phyloP scores from a whole-genome alignment of 2,888 invertebrate genomes.

The Trissolcus brochymenae region DNA sequence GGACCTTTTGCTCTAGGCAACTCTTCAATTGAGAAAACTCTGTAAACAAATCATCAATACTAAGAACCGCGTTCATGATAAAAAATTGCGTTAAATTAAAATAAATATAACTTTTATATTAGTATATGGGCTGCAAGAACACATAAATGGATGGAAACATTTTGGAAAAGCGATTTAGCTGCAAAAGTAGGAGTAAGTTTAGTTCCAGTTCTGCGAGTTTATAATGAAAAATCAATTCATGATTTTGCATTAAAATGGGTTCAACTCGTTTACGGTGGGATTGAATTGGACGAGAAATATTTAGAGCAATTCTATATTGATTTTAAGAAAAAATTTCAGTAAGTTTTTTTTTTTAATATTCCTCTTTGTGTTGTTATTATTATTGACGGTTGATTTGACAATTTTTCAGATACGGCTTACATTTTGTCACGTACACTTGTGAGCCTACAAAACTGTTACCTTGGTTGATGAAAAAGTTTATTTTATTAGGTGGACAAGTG shows the following conservation, averaged over 20 bases:
- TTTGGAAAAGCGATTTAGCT: conserved; percentile 78
- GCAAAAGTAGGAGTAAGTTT: conserved; percentile 77
- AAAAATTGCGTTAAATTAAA: too few relatives aligned
- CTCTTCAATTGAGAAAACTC: conserved; percentile 78
- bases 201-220: conserved; percentile 75
- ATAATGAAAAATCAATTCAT: conserved; percentile 70
- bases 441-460: conserved; percentile 83
- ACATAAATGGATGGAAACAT: conserved; percentile 73
- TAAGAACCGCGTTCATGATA: too few relatives aligned
- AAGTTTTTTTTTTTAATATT: conserved; percentile 21
- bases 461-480: conserved; percentile 81
- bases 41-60: conserved; percentile 71
- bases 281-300: conserved; percentile 71
- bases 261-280: conserved; percentile 76
- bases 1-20: conserved; percentile 81
- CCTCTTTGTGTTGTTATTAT: background rate
- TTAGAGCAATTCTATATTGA: conserved; percentile 66
- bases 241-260: conserved; percentile 74
- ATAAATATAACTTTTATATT: too few relatives aligned
- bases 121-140: conserved; percentile 67
- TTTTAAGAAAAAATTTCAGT: conserved; percentile 75
- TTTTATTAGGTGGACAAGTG: conserved; percentile 79
- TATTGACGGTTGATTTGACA: background rate
- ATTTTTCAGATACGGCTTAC: conserved; percentile 79
- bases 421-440: conserved; percentile 83